Conservation (phyloP, 1,140 invertebrate genomes). For the Dolichoris vasculosae region DNA sequence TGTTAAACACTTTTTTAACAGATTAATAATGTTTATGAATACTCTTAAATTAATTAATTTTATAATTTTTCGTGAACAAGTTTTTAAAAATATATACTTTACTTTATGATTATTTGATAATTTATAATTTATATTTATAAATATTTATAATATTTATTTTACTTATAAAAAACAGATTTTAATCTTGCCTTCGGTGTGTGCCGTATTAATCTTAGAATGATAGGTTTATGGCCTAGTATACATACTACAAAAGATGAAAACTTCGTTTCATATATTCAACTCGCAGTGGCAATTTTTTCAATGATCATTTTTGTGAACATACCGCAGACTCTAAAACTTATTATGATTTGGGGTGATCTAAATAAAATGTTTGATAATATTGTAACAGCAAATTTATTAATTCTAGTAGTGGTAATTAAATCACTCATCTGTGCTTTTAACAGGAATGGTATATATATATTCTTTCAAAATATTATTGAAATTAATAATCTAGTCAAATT, state of each 20-base stretch:
- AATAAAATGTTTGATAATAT: constrained; percentile 44
- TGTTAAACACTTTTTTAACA: too few species aligned
- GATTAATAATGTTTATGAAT: too few species aligned
- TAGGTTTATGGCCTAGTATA: constrained; percentile 40
- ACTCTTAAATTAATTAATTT: too few species aligned
- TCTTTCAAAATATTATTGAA: neutral
- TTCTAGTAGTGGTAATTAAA: constrained; percentile 40
- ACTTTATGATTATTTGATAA: too few species aligned
- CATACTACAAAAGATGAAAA: neutral
- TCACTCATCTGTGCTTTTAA: constrained; percentile 28
- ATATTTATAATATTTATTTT: neutral
- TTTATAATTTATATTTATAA: too few species aligned
- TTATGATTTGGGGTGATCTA: constrained; percentile 49
- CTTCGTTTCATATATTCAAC: neutral
- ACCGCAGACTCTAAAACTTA: constrained; percentile 39
- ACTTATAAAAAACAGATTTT: constrained; percentile 28
- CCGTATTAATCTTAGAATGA: constrained; percentile 8
- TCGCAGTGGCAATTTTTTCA: neutral
- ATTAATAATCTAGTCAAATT: neutral
- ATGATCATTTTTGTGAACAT: constrained; percentile 33
- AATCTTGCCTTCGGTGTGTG: constrained; percentile 33
- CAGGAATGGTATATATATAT: constrained; percentile 46
- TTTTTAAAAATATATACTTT: too few species aligned
- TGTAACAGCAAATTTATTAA: constrained; percentile 48
- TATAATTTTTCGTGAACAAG: too few species aligned